Evolutionary conservation across 2,113 vertebrate species (phyloP).

Genomic region (Heterocephalus glaber): DNA sequence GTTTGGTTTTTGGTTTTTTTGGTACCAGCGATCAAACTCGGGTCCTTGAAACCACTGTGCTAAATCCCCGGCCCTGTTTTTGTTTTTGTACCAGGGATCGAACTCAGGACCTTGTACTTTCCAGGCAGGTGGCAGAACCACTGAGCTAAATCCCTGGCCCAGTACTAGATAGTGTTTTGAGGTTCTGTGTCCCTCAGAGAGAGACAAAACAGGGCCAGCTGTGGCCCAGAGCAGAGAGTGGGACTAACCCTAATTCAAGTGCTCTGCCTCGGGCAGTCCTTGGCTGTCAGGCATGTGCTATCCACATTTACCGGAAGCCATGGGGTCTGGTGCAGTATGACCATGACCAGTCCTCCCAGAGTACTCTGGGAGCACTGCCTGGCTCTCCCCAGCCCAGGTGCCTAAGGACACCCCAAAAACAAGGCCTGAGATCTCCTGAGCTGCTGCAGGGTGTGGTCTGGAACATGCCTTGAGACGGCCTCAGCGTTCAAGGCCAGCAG

Average conservation of each 20-base stretch:
- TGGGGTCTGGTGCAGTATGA: background rate
- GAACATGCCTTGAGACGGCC: background rate
- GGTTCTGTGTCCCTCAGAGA: background rate
- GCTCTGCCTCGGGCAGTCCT: slow-evolving; percentile 44
- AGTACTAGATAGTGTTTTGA: background rate
- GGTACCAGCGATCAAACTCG: too few species aligned
- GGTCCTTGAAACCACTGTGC: too few species aligned
- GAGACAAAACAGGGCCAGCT: background rate
- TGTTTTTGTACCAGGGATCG: too few species aligned
- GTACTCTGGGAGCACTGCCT: background rate
- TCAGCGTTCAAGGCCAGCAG: background rate
- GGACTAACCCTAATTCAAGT: background rate
- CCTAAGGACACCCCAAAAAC: background rate
- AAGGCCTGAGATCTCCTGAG: background rate
- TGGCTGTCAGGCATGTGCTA: background rate
- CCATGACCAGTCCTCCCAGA: background rate
- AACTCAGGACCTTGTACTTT: too few species aligned
- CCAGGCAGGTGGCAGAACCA: too few species aligned
- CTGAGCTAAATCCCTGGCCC: too few species aligned
- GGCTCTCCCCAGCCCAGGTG: background rate
- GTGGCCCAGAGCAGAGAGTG: background rate
- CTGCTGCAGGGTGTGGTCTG: background rate
- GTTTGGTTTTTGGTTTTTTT: too few species aligned
- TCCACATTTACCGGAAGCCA: slow-evolving; percentile 36
- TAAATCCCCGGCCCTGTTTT: too few species aligned